A percentile compares a stretch with the other conserved stretches of the same genome.
These are phyloP conservation scores for Callosobruchus maculatus DNA, from an alignment of 2,888 invertebrate genomes.

Conservation along the genomic window DNA sequence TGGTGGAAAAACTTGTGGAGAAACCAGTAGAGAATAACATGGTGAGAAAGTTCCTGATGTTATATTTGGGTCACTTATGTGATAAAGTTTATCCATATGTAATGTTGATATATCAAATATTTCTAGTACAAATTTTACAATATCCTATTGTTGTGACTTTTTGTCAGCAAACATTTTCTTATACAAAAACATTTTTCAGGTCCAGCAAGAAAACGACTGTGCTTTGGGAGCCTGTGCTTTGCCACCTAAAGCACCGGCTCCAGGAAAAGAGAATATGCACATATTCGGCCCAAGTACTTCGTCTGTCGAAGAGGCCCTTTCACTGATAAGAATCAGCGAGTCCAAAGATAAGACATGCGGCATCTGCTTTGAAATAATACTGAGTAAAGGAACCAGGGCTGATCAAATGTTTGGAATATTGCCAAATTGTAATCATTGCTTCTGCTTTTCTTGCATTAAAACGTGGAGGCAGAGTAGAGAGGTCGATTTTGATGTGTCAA, in stretches of 20 bases:
- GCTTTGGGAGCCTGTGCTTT: conserved; percentile 16
- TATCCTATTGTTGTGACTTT: too few species aligned
- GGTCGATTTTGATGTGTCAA: conserved; percentile 29
- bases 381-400: conserved; percentile 20
- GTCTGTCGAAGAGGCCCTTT: conserved; percentile 16
- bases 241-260: conserved; percentile 5
- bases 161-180: too few species aligned
- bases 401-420: conserved; percentile 31
- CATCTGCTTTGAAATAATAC: conserved; percentile 29
- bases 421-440: conserved; percentile 33
- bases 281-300: conserved; percentile 21
- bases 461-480: conserved; percentile 32
- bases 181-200: conserved; percentile 1
- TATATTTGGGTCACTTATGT: too few species aligned
- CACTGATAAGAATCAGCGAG: conserved; percentile 17
- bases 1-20: conserved; percentile 4
- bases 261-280: conserved; percentile 5
- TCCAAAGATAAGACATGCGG: conserved; percentile 28
- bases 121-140: too few species aligned
- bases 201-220: neutral
- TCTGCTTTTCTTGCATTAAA: conserved; percentile 30
- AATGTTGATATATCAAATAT: too few species aligned
- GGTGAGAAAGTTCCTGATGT: neutral
- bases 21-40: neutral
- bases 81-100: too few species aligned